Evolutionary conservation across 1,140 invertebrate genomes (phyloP).

Genomic region (Chironomus tepperi): DNA sequence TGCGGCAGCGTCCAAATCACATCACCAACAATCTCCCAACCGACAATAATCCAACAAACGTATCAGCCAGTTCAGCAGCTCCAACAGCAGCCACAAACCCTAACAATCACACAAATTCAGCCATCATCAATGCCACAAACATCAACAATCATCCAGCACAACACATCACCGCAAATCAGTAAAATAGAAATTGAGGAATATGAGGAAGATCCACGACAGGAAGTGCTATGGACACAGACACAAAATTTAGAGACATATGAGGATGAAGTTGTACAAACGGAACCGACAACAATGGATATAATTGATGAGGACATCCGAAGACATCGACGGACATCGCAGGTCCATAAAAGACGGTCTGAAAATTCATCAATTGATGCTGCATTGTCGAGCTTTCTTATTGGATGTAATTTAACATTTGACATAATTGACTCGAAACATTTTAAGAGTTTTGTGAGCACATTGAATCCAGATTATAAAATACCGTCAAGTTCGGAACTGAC

Average conservation of each 20-base stretch:
- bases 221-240: not conserved
- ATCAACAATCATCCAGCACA: not conserved
- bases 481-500: not conserved
- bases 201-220: not conserved
- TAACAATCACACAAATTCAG: not conserved
- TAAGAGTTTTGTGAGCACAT: not conserved
- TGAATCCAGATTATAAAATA: constrained; percentile 17
- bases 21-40: not conserved
- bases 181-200: not conserved
- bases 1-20: not conserved
- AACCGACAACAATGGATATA: not conserved
- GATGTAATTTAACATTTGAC: not conserved
- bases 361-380: not conserved
- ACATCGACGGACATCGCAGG: not conserved
- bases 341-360: not conserved
- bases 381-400: not conserved
- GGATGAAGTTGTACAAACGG: not conserved
- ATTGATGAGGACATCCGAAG: not conserved
- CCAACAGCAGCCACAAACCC: not conserved
- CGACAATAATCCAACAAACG: not conserved
- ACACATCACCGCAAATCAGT: not conserved
- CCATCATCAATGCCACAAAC: not conserved
- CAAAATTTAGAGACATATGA: not conserved
- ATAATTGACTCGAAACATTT: not conserved
- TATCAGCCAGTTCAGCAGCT: not conserved